Base-by-base conservation (phyloP, 2,113 vertebrate species). In the Electrona antarctica region DNA sequence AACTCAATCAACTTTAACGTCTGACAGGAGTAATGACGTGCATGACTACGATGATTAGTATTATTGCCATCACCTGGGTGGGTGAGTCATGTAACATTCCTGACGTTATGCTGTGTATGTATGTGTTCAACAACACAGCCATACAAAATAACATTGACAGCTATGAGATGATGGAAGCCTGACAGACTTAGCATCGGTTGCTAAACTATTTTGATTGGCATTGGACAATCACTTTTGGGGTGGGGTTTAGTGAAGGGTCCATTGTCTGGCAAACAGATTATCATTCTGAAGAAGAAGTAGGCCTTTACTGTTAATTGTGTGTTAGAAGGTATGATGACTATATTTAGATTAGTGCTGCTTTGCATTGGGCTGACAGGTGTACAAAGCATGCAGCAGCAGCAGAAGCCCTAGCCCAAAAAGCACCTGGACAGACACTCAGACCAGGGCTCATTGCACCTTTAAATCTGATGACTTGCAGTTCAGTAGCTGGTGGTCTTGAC, bases 391-490 rank as follows among this genome's bases (percentile, higher is more conserved):
- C 74, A 63, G 74, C 21, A 79, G 60, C 51, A 78, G 33, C 5
- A 41, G 33, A 41, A 41, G 33, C 33, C 33, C 33, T 41, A 41
- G 69, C 67, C 76, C 78, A 86, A 60, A 48, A 56, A 67, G 77
- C 83, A 86, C 82, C 80, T 90, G 76, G 80, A 73, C 71, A 79
- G 84, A 83, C 72, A 14, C 55, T 64, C 64, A 49, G 50, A 56
- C 67, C 71, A 74, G 57, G 67, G 69, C 54, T 55, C 74, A 50
- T 64, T 83, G 86, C 84, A 91, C 88, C 91, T 92, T 89, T 89
- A 85, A 90, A 91, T 91, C 64, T 91, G 87, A 93, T 91, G 89
- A 91, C 82, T 94, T 92, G 80, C 80, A 85, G 14, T 90, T 94
- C 67, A 65, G 69, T 56, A 57, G 65, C 64, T 61, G 61, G 8